Evolutionary conservation across 2,797 vertebrate genomes (phyloP), one percentile per base, ranked within the genome.

Genomic region (Chaetophractus vellerosus): DNA sequence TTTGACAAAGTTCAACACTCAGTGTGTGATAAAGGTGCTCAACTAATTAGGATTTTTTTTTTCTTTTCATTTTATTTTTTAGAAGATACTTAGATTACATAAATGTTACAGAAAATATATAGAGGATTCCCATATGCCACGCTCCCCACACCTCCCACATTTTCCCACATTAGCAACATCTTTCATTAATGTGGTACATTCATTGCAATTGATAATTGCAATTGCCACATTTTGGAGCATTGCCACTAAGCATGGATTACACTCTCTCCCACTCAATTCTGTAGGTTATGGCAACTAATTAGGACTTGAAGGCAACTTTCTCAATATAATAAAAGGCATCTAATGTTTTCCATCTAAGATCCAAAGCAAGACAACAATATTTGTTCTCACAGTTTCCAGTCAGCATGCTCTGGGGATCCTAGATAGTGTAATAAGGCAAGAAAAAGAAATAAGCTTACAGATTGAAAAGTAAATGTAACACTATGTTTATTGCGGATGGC

Each of bases 391-490:
- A 80, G 1, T 45, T 90, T 92, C 11, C 72, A 6, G 85, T 93
- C 28, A 93, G 48, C 14, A 21, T 87, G 10, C 57, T 90, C 69
- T 86, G 38, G 86, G 79, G 31, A 41, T 82, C 61, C 57, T 76
- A 84, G 68, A 31, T 33, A 50, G 57, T 74, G 0, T 52, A 79
- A 72, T 74, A 78, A 52, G 71, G 31, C 41, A 85, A 80, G 41
- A 78, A 79, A 95, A 88, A 93, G 33, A 33, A 80, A 36, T 80
- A 90, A 68, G 15, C 9, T 90, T 63, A 71, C 5, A 87, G 45
- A 69, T 90, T 83, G 81, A 28, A 79, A 85, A 85, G 55, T 33
- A 84, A 88, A 93, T 41, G 48, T 64, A 64, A 87, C 80, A 76
- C 9, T 76, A 10, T 79, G 19, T 81, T 86, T 88, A 79, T 61